phyloP scores from a whole-genome alignment of 2,113 vertebrate genomes.

The Xyliphius kryptos region DNA sequence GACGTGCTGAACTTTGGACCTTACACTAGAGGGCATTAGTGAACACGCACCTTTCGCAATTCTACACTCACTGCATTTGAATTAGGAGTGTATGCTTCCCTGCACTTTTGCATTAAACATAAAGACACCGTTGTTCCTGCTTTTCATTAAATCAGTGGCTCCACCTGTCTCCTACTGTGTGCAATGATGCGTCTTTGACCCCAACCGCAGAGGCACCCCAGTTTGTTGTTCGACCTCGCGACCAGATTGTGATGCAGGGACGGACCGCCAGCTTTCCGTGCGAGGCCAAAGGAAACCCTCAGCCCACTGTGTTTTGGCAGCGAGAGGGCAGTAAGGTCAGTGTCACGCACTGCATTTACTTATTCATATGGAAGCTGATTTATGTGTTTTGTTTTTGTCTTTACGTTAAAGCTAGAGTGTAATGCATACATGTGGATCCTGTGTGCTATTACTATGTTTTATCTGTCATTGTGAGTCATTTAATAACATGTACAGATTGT shows the following conservation, averaged over 20 bases:
- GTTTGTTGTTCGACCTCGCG: slow-evolving; percentile 93
- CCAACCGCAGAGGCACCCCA: slow-evolving; percentile 83
- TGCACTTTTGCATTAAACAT: slow-evolving; percentile 32
- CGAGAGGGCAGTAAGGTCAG: slow-evolving; percentile 95
- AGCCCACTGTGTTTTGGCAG: slow-evolving; percentile 98
- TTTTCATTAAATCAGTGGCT: not conserved
- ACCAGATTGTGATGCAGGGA: slow-evolving; percentile 95
- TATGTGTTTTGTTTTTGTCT: not conserved
- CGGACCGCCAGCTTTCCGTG: slow-evolving; percentile 91
- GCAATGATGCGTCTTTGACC: slow-evolving; percentile 23
- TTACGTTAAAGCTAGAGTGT: no score
- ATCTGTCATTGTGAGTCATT: no score
- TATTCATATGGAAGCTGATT: slow-evolving; percentile 6
- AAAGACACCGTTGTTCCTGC: not conserved
- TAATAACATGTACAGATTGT: no score
- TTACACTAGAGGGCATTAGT: slow-evolving; percentile 21
- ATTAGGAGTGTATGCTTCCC: slow-evolving; percentile 12
- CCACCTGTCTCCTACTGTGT: slow-evolving; percentile 13
- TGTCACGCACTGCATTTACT: not conserved
- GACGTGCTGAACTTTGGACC: slow-evolving; percentile 17
- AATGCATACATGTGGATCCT: no score
- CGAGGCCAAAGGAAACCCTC: slow-evolving; percentile 96
- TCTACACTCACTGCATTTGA: slow-evolving; percentile 9
- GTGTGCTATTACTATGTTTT: no score
- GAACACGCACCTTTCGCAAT: slow-evolving; percentile 25